Conservation (phyloP, 2,113 vertebrate species). For the Microtus richardsoni region DNA sequence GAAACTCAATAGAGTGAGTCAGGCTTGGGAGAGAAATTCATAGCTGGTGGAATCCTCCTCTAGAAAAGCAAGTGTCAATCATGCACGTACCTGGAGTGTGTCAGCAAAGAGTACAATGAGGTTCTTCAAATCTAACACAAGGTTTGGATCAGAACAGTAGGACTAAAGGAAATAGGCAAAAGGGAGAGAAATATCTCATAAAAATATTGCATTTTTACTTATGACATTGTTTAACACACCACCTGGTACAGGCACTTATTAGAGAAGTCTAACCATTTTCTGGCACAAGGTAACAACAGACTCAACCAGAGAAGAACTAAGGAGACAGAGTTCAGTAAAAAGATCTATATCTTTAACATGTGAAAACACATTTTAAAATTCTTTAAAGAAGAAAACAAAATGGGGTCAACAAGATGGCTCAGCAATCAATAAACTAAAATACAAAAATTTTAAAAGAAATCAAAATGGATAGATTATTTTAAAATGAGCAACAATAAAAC, state of each 20-base stretch:
- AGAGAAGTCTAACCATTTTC: neutral
- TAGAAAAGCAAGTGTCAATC: neutral
- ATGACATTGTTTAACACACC: slow-evolving; percentile 8
- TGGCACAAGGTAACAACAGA: neutral
- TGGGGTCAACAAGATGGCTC: neutral
- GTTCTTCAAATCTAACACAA: slow-evolving; percentile 97
- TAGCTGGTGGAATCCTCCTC: neutral
- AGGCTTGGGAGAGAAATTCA: neutral
- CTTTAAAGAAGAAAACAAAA: slow-evolving; percentile 16
- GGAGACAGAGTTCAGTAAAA: neutral
- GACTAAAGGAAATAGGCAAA: slow-evolving; percentile 87
- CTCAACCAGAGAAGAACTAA: neutral
- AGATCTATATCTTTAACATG: neutral
- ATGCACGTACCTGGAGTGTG: slow-evolving; percentile 92
- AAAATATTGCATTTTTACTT: neutral
- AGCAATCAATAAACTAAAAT: neutral
- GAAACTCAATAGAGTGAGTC: slow-evolving; percentile 2
- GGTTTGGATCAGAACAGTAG: slow-evolving; percentile 96
- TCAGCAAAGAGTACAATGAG: slow-evolving; percentile 98
- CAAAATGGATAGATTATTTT: slow-evolving; percentile 31
- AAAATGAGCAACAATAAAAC: slow-evolving; percentile 21
- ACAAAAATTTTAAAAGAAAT: neutral
- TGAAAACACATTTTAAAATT: slow-evolving; percentile 20
- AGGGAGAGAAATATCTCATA: neutral
- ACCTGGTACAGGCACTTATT: neutral